A percentile compares a stretch with the other conserved stretches of the same genome.
These are phyloP conservation scores for Indicator maculatus DNA, from an alignment of 2,113 vertebrate genomes.

Conservation along the genomic window DNA sequence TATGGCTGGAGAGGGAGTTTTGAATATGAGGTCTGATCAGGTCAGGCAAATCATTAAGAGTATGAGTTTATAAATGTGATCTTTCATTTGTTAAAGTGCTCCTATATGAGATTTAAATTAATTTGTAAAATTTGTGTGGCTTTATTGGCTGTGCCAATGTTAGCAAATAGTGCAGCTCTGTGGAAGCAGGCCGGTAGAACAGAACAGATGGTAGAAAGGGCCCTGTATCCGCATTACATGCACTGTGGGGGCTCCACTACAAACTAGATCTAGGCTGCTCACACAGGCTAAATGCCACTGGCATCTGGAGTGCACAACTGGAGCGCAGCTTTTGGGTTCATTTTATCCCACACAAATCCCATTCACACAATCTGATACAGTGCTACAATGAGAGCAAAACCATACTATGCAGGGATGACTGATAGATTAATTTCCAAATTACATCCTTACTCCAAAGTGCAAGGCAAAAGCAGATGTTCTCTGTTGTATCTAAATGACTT, in stretches of 20 bases:
- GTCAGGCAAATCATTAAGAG: not conserved
- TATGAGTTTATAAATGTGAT: not conserved
- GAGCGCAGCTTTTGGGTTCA: not conserved
- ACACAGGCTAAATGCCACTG: not conserved
- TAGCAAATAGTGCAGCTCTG: not conserved
- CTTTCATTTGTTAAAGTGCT: not conserved
- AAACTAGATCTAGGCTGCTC: not conserved
- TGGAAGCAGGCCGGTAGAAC: not conserved
- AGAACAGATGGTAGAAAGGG: conserved; percentile 24
- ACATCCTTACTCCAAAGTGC: not conserved
- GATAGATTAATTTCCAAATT: not conserved
- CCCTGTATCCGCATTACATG: not conserved
- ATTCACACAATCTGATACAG: not conserved
- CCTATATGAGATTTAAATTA: not conserved
- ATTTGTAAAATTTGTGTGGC: not conserved
- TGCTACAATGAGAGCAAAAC: not conserved
- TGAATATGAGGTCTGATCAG: not conserved
- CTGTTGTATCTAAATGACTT: not conserved
- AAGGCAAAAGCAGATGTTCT: not conserved
- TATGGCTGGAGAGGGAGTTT: not conserved
- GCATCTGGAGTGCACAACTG: not conserved
- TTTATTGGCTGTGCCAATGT: conserved; percentile 3
- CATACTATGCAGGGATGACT: not conserved
- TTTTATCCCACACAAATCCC: not conserved
- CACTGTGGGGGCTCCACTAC: not conserved